Percentiles rank a stretch among this genome's conserved stretches.
These are phyloP conservation scores for Laspeyria flexula DNA, from an alignment of 2,888 invertebrate species.

Conservation along the genomic window DNA sequence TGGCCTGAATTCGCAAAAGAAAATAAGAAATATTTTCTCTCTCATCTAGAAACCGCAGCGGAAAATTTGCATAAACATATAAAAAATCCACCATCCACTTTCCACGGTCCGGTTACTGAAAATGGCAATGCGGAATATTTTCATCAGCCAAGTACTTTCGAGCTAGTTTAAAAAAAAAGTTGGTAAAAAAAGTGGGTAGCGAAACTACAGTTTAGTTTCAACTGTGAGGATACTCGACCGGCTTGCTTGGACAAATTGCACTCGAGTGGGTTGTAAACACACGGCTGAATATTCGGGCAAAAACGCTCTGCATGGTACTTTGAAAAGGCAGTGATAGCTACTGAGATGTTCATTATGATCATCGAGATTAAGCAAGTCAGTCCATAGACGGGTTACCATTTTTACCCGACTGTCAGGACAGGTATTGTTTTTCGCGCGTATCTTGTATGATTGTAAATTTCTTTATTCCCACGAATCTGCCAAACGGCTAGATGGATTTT, in stretches of 20 bases:
- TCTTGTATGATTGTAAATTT: no score
- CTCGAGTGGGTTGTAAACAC: constrained; percentile 59
- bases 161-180: constrained; percentile 44
- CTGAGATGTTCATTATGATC: no score
- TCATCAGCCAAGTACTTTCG: constrained; percentile 30
- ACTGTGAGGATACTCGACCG: constrained; percentile 62
- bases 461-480: no score
- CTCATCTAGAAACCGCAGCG: background rate
- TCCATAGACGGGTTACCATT: no score
- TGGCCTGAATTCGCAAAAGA: background rate
- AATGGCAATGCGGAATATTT: constrained; percentile 34
- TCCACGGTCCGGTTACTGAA: constrained; percentile 4
- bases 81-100: constrained; percentile 14
- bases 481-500: no score
- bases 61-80: constrained; percentile 6
- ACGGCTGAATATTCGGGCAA: constrained; percentile 38
- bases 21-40: background rate
- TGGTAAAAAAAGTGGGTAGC: constrained; percentile 41
- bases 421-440: no score
- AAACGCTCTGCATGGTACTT: constrained; percentile 8
- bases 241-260: constrained; percentile 74
- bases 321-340: no score
- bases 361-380: no score
- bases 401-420: no score
- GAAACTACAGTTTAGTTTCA: constrained; percentile 71